Evolutionary conservation across 1,140 invertebrate species (phyloP).

Genomic region (Trichonephila inaurata): DNA sequence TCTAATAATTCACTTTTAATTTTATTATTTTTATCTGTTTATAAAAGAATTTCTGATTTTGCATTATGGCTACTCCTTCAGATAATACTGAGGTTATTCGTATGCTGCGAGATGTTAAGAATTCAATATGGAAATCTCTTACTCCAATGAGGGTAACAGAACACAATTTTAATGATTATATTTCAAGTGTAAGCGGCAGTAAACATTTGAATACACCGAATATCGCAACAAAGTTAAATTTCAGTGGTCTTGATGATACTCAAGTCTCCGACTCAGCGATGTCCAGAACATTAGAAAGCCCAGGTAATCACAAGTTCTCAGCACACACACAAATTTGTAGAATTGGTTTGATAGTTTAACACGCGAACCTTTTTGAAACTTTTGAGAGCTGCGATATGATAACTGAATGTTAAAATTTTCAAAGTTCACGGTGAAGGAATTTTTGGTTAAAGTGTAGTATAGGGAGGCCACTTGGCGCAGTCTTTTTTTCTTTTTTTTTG

Average conservation of each 20-base stretch:
- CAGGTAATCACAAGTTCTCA: slow-evolving; percentile 28
- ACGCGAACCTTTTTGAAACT: too few relatives aligned
- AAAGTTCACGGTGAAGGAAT: too few relatives aligned
- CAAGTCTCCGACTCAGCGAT: background rate
- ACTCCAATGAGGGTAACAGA: slow-evolving; percentile 34
- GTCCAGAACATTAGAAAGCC: background rate
- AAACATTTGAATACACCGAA: background rate
- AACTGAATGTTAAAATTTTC: too few relatives aligned
- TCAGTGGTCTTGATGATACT: slow-evolving; percentile 64
- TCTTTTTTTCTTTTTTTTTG: too few relatives aligned
- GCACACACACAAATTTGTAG: background rate
- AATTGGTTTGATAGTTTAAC: too few relatives aligned
- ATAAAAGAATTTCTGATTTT: background rate
- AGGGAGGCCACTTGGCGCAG: too few relatives aligned
- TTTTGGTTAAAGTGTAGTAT: too few relatives aligned
- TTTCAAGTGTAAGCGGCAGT: slow-evolving; percentile 8
- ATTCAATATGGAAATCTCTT: slow-evolving; percentile 57
- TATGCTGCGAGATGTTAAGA: slow-evolving; percentile 64
- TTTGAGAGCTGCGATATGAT: too few relatives aligned
- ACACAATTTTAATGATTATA: slow-evolving; percentile 39
- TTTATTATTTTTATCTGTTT: background rate
- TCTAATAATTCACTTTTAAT: background rate
- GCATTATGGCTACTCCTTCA: slow-evolving; percentile 32
- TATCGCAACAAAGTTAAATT: slow-evolving; percentile 60
- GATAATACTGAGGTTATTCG: slow-evolving; percentile 73